Evolutionary conservation across 2,113 vertebrate species (phyloP).

Genomic region (Gallinago undulata): DNA sequence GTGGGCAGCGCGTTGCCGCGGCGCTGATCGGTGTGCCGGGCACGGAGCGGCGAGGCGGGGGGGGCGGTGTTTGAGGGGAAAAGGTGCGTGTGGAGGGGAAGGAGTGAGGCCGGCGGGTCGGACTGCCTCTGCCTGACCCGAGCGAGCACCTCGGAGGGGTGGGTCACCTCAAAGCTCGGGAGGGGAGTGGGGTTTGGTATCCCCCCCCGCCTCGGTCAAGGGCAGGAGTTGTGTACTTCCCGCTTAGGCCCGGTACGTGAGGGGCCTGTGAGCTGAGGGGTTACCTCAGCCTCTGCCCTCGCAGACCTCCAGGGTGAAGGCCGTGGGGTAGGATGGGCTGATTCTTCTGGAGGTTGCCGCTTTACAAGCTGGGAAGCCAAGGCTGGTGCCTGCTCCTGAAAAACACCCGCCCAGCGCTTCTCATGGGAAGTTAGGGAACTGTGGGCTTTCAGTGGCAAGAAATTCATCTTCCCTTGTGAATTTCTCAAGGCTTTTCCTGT

Average conservation of each 20-base stretch:
- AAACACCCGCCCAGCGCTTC: accelerated
- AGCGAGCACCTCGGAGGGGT: neutral
- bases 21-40: neutral
- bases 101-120: neutral
- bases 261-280: neutral
- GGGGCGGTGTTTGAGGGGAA: too few relatives aligned
- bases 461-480: neutral
- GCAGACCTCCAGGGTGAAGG: neutral
- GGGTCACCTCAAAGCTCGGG: neutral
- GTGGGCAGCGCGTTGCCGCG: neutral
- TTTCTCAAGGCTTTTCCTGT: neutral
- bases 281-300: neutral
- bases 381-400: neutral
- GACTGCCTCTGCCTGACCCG: neutral
- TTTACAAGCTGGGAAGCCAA: neutral
- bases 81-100: neutral
- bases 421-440: neutral
- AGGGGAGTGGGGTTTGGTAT: too few relatives aligned
- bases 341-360: neutral
- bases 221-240: neutral
- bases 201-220: neutral
- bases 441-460: neutral
- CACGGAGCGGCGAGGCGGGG: neutral
- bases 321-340: neutral
- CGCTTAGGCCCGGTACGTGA: too few relatives aligned